Conservation (phyloP, 2,888 invertebrate genomes). For the Spialia ferax region DNA sequence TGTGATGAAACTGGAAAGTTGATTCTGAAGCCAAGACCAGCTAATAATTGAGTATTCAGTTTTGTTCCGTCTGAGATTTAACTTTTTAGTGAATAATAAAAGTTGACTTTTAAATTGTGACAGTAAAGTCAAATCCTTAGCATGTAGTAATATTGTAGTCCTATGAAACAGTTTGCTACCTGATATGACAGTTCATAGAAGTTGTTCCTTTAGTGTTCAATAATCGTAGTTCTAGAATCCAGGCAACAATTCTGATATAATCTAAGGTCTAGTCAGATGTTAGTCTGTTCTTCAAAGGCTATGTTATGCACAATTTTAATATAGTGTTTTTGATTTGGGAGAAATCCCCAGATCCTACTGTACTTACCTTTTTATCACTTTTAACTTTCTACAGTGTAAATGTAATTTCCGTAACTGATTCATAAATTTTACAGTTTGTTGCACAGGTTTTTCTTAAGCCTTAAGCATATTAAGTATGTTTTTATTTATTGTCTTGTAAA, state of each 20-base stretch:
- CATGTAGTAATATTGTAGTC: background rate
- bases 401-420: background rate
- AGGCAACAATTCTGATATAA: no score
- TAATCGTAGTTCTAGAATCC: background rate
- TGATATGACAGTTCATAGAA: no score
- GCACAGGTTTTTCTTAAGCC: background rate
- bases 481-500: conserved; percentile 56
- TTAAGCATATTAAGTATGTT: background rate
- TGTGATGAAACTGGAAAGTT: conserved; percentile 99
- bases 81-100: no score
- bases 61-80: no score
- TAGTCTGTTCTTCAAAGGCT: background rate
- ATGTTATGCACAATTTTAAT: background rate
- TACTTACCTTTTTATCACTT: no score
- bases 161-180: no score
- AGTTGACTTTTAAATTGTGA: background rate
- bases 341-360: background rate
- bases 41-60: conserved; percentile 69
- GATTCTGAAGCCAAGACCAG: conserved; percentile 95
- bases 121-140: background rate
- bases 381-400: background rate
- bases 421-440: conserved; percentile 37
- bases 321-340: background rate
- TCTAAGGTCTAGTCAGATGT: no score
- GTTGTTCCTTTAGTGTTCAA: background rate